These are phyloP conservation scores for Sarcoramphus papa DNA, from an alignment of 2,797 vertebrate genomes.

Conservation along the genomic window DNA sequence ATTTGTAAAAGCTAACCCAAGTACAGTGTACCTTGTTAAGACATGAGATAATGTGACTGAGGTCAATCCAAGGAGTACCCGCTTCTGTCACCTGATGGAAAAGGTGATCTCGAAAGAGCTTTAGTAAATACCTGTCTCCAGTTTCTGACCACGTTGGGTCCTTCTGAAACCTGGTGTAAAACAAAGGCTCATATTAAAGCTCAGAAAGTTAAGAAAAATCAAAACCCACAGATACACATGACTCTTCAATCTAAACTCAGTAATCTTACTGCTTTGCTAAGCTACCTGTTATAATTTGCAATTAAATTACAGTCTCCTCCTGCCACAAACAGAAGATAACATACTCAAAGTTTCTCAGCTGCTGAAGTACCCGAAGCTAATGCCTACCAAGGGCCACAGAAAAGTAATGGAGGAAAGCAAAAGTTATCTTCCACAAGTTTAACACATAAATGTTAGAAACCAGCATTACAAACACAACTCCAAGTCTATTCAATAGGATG, in stretches of 20 bases:
- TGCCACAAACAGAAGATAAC: neutral
- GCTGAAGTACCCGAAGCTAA: neutral
- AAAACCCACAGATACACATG: neutral
- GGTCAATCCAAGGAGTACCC: constrained; percentile 96
- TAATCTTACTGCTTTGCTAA: neutral
- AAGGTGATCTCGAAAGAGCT: constrained; percentile 98
- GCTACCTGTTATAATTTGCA: neutral
- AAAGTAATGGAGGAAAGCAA: neutral
- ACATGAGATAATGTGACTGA: constrained; percentile 99
- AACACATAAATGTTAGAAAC: neutral
- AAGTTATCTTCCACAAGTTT: neutral
- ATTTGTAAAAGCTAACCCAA: constrained; percentile 37
- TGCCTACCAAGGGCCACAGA: neutral
- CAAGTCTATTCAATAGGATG: neutral
- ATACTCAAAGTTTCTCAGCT: neutral
- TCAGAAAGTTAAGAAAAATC: neutral
- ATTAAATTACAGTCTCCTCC: neutral
- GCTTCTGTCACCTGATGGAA: constrained; percentile 99
- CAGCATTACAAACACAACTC: neutral
- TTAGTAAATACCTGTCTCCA: constrained; percentile 96
- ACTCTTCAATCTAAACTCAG: neutral
- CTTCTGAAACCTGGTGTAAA: constrained; percentile 90
- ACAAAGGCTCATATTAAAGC: constrained; percentile 49
- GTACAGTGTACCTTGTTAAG: constrained; percentile 92
- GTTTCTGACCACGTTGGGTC: constrained; percentile 99